phyloP scores from a whole-genome alignment of 2,113 vertebrate species.

The Campylomormyrus numenius region DNA sequence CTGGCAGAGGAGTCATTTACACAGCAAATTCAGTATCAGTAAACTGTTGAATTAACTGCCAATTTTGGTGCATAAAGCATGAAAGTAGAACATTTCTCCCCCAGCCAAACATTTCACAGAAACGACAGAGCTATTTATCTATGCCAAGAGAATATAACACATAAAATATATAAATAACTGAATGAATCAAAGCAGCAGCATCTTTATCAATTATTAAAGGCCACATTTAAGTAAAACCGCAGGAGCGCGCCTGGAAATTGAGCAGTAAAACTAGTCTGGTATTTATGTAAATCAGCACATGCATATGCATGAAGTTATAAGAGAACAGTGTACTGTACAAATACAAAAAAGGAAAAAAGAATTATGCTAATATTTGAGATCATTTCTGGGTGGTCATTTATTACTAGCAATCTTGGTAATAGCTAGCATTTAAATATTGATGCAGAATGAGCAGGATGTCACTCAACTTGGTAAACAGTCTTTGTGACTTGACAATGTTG shows the following conservation, averaged over 20 bases:
- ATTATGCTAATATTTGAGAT: constrained; percentile 5
- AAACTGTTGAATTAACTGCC: constrained; percentile 43
- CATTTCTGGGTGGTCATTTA: neutral
- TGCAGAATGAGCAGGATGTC: neutral
- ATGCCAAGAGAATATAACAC: constrained; percentile 53
- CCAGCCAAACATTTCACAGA: constrained; percentile 47
- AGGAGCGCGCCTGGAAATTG: constrained; percentile 25
- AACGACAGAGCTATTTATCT: constrained; percentile 42
- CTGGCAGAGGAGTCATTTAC: constrained; percentile 59
- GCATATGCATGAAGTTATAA: constrained; percentile 1
- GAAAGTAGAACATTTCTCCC: constrained; percentile 61
- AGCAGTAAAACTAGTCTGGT: constrained; percentile 41
- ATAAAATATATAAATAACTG: constrained; percentile 38
- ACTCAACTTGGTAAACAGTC: neutral
- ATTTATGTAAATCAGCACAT: constrained; percentile 25
- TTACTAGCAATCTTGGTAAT: neutral
- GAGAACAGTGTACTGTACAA: neutral
- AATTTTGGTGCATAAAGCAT: constrained; percentile 56
- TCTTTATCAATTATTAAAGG: constrained; percentile 62
- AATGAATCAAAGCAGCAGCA: constrained; percentile 32
- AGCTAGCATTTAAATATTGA: constrained; percentile 1
- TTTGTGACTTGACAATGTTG: neutral
- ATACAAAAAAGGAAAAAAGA: constrained; percentile 22
- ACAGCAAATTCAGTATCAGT: constrained; percentile 19
- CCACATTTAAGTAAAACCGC: constrained; percentile 32